Conservation (phyloP, 2,888 invertebrate genomes). For the Dynastes tityus region DNA sequence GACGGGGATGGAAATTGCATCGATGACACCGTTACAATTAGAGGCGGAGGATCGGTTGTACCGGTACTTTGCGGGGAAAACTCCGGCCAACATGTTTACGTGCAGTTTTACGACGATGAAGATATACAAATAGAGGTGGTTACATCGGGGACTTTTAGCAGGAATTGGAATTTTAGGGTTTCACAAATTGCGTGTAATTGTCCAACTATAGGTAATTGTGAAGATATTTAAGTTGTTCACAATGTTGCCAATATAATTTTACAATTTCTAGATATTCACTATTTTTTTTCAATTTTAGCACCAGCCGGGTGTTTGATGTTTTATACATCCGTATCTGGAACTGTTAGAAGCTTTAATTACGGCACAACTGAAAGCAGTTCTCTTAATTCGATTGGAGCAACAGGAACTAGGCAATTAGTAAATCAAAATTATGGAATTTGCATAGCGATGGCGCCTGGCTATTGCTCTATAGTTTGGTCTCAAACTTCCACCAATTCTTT, state of each 20-base stretch:
- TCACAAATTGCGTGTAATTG: slow-evolving; percentile 83
- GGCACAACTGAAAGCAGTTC: slow-evolving; percentile 72
- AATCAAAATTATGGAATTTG: slow-evolving; percentile 83
- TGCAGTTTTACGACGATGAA: slow-evolving; percentile 81
- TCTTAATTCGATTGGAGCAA: slow-evolving; percentile 50
- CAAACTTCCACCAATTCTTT: slow-evolving; percentile 75
- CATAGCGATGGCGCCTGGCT: slow-evolving; percentile 80
- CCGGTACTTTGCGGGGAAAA: slow-evolving; percentile 89
- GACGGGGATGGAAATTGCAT: slow-evolving; percentile 80
- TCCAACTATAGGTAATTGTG: slow-evolving; percentile 74
- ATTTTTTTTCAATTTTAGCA: slow-evolving; percentile 68
- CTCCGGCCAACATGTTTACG: slow-evolving; percentile 83
- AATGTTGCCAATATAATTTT: background rate
- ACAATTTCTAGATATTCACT: no score
- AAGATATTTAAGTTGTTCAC: background rate
- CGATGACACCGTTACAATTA: slow-evolving; percentile 80
- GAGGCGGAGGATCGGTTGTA: slow-evolving; percentile 79
- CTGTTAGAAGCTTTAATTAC: slow-evolving; percentile 84
- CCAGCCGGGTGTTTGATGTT: slow-evolving; percentile 86
- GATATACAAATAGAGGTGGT: slow-evolving; percentile 80
- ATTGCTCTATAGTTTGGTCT: slow-evolving; percentile 81
- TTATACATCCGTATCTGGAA: slow-evolving; percentile 76
- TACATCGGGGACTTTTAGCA: slow-evolving; percentile 76
- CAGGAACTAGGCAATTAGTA: slow-evolving; percentile 79
- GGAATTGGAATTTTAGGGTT: slow-evolving; percentile 84